Conservation (phyloP, 2,888 invertebrate genomes). For the Gortyna flavago region DNA sequence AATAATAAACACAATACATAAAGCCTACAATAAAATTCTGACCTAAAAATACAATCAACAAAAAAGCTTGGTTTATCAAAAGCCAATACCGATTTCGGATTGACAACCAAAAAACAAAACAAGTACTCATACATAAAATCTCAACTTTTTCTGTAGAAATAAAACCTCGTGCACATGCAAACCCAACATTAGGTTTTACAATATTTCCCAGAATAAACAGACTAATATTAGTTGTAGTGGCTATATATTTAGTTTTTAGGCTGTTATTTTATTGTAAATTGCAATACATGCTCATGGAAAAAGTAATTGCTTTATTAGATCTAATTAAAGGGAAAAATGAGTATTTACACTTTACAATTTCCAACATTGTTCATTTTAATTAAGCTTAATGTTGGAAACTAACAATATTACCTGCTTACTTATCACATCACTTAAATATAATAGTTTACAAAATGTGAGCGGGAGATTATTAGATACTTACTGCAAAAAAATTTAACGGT, state of each 20-base stretch:
- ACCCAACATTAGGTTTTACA: conserved; percentile 33
- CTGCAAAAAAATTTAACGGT: not conserved
- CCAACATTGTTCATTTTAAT: not conserved
- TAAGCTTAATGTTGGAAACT: not conserved
- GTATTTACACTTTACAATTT: not conserved
- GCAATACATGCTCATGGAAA: conserved; percentile 15
- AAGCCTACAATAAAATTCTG: not conserved
- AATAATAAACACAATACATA: not conserved
- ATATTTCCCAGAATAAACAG: conserved; percentile 34
- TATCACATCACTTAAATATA: not conserved
- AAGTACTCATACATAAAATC: conserved; percentile 4
- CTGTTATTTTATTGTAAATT: conserved; percentile 20
- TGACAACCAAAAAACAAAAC: conserved; percentile 12
- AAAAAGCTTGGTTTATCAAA: not conserved
- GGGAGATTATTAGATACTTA: not conserved
- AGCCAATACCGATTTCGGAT: conserved; percentile 23
- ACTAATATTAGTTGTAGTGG: not conserved
- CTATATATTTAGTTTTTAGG: conserved; percentile 25
- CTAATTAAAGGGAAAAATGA: not conserved
- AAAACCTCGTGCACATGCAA: conserved; percentile 38
- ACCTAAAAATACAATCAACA: conserved; percentile 3
- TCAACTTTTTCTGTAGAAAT: conserved; percentile 15
- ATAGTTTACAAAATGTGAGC: not conserved
- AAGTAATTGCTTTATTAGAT: conserved; percentile 26
- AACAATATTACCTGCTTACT: not conserved